Percentiles rank a stretch among this genome's conserved stretches.
Evolutionary conservation across 1,140 invertebrate genomes (phyloP).

Genomic region (Drosophila truncata): DNA sequence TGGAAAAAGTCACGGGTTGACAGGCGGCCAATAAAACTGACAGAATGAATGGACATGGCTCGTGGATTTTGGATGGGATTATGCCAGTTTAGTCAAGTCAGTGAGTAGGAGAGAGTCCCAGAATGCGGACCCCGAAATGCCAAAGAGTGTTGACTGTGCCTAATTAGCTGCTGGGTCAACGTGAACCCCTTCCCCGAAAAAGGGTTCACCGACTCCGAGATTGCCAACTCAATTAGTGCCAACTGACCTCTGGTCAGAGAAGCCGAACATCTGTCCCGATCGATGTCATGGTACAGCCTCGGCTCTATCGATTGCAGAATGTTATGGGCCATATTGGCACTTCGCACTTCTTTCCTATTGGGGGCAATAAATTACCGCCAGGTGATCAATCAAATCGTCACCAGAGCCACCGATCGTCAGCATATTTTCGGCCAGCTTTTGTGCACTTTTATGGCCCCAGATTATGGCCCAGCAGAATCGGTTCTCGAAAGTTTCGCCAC

Average conservation of each 20-base stretch:
- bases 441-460: constrained; percentile 58
- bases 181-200: constrained; percentile 37
- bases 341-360: constrained; percentile 19
- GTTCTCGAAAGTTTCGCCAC: constrained; percentile 49
- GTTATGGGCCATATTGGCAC: constrained; percentile 17
- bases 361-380: constrained; percentile 50
- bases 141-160: constrained; percentile 56
- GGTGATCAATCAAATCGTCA: constrained; percentile 77
- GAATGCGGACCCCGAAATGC: constrained; percentile 40
- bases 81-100: constrained; percentile 80
- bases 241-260: constrained; percentile 46
- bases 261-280: constrained; percentile 36
- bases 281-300: not conserved
- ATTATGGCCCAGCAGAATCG: constrained; percentile 43
- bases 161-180: constrained; percentile 52
- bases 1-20: constrained; percentile 77
- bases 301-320: constrained; percentile 38
- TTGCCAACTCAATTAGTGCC: constrained; percentile 55
- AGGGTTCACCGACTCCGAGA: constrained; percentile 28
- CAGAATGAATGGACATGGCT: constrained; percentile 76
- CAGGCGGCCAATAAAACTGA: constrained; percentile 81
- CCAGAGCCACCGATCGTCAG: constrained; percentile 51
- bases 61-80: constrained; percentile 70
- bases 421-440: constrained; percentile 37
- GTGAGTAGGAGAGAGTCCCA: constrained; percentile 21